These are phyloP conservation scores for Dicaeum eximium DNA, from an alignment of 2,113 vertebrate genomes.

Conservation along the genomic window DNA sequence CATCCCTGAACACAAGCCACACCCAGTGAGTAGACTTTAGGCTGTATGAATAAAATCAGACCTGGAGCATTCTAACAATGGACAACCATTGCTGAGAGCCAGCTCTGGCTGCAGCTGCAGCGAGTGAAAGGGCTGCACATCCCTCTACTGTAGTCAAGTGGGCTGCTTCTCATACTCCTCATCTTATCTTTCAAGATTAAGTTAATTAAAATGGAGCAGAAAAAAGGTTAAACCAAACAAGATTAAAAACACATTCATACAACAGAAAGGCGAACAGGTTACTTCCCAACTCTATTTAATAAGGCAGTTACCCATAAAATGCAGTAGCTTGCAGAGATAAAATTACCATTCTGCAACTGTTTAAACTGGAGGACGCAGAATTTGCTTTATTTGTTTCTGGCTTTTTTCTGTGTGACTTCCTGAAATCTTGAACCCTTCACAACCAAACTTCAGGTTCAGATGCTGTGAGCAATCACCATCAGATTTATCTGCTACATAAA, in stretches of 20 bases:
- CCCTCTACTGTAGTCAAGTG: not conserved
- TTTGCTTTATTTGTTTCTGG: not conserved
- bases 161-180: not conserved
- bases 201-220: not conserved
- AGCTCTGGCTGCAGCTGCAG: not conserved
- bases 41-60: not conserved
- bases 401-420: not conserved
- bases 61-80: not conserved
- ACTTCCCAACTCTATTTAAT: not conserved
- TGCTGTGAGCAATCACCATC: not conserved
- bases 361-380: not conserved
- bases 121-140: not conserved
- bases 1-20: not conserved
- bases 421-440: not conserved
- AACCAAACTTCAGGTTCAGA: not conserved
- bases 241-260: fast-evolving
- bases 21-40: not conserved
- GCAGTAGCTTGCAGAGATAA: not conserved
- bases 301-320: not conserved
- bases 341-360: not conserved
- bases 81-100: not conserved
- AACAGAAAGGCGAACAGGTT: not conserved
- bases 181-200: not conserved
- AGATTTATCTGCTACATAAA: not conserved
- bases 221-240: not conserved